Evolutionary conservation across 2,113 vertebrate genomes (phyloP), one percentile per base, ranked within the genome.

Genomic region (Bucco capensis): DNA sequence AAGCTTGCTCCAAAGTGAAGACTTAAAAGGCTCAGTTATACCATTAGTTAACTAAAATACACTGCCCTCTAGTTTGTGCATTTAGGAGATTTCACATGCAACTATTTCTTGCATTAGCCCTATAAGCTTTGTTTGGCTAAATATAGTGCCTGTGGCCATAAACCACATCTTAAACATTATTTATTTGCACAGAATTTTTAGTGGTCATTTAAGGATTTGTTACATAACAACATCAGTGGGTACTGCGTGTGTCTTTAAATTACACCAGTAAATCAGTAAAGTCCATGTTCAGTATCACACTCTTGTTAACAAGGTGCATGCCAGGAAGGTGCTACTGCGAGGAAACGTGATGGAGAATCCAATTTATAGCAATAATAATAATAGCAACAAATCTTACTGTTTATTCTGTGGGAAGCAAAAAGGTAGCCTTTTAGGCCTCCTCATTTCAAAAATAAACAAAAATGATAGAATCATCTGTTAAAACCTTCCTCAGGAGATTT

Each of bases 351-450:
- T 77, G 49, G 38, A 94, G 33, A 83, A 88, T 60, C 67, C 88
- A 93, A 74, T 93, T 94, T 81, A 74, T 19, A 79, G 58, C 58
- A 72, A 57, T n/a, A 65, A 82, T 71, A 93, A 70, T 23, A 79
- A 47, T n/a, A 89, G 73, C 27, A 88, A 85, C 17, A 47, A 87
- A 64, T 83, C 61, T 64, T 70, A 74, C 37, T 53, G 88, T 88
- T 92, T 9, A 65, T 42, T 86, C 44, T 67, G 38, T 42, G 88
- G 76, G 85, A 85, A 42, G 42, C 19, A 76, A 38, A 74, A 77
- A 85, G 7, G n/a, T 38, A 88, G 73, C 53, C 27, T 82, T 93
- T 82, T 65, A 71, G 53, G n/a, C 49, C 40, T 91, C 33, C 47
- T 86, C 70, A 72, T 57, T 90, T 83, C 81, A 88, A 62, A 74